phyloP scores from a whole-genome alignment of 2,797 vertebrate genomes.

The Siniperca obscura region DNA sequence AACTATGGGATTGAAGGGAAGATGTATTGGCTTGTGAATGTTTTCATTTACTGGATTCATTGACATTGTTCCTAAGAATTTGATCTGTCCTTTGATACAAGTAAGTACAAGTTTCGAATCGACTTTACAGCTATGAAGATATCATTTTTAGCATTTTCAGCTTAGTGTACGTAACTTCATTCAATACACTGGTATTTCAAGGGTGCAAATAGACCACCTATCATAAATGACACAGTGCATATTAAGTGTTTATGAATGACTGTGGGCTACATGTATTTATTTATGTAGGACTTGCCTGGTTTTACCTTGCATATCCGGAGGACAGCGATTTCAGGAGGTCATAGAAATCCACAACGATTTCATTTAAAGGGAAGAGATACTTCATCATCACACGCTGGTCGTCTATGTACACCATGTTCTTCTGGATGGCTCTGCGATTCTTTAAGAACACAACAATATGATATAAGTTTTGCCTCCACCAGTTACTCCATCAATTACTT shows the following conservation, averaged over 20 bases:
- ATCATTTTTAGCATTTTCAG: neutral
- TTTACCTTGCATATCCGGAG: conserved; percentile 97
- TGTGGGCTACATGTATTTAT: neutral
- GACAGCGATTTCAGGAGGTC: conserved; percentile 95
- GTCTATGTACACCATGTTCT: conserved; percentile 94
- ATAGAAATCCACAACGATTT: conserved; percentile 98
- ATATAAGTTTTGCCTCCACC: neutral
- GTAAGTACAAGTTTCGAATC: too few species aligned
- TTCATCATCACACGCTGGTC: conserved; percentile 95
- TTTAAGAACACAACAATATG: conserved; percentile 61
- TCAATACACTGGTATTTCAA: neutral
- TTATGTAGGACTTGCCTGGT: neutral
- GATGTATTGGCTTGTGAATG: neutral
- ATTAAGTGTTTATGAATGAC: neutral
- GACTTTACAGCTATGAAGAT: neutral
- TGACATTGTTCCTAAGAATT: neutral
- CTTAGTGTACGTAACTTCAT: neutral
- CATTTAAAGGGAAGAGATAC: conserved; percentile 95
- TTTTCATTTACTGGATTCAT: neutral
- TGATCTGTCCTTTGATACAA: neutral
- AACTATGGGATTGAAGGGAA: neutral
- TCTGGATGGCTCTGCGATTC: conserved; percentile 92
- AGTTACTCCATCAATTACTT: neutral
- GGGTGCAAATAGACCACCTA: neutral
- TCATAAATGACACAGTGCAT: neutral